Conservation (phyloP, 2,888 invertebrate species). For the Polylopha cassiicola region DNA sequence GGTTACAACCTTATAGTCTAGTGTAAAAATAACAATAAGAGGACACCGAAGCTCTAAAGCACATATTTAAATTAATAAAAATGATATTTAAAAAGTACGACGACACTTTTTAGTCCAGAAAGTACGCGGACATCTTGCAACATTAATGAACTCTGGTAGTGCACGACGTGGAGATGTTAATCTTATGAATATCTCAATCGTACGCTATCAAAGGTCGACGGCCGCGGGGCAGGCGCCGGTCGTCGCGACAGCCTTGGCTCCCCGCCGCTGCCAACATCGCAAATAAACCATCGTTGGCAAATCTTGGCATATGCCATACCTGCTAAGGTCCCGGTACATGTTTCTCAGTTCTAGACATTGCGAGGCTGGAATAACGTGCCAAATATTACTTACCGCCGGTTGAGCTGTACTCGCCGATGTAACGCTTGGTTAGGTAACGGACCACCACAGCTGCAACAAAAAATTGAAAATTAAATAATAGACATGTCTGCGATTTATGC, state of each 20-base stretch:
- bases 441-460: slow-evolving; percentile 85
- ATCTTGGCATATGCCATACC: slow-evolving; percentile 59
- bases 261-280: slow-evolving; percentile 66
- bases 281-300: slow-evolving; percentile 70
- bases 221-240: slow-evolving; percentile 51
- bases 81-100: too few relatives aligned
- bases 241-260: slow-evolving; percentile 57
- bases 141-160: slow-evolving; percentile 1
- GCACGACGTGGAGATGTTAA: slow-evolving; percentile 5
- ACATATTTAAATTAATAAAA: too few relatives aligned
- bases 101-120: too few relatives aligned
- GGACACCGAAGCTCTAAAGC: too few relatives aligned
- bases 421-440: slow-evolving; percentile 85
- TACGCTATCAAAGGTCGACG: slow-evolving; percentile 52
- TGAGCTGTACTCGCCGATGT: slow-evolving; percentile 88
- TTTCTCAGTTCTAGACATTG: slow-evolving; percentile 32
- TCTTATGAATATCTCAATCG: slow-evolving; percentile 22
- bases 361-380: slow-evolving; percentile 29
- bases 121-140: too few relatives aligned
- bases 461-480: slow-evolving; percentile 31
- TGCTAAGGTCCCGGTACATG: slow-evolving; percentile 49
- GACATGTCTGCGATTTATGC: slow-evolving; percentile 2
- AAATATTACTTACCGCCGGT: slow-evolving; percentile 80
- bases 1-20: slow-evolving; percentile 48
- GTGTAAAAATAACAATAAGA: too few relatives aligned